phyloP scores from a whole-genome alignment of 2,113 vertebrate species.

The Psilopsiagon aurifrons region DNA sequence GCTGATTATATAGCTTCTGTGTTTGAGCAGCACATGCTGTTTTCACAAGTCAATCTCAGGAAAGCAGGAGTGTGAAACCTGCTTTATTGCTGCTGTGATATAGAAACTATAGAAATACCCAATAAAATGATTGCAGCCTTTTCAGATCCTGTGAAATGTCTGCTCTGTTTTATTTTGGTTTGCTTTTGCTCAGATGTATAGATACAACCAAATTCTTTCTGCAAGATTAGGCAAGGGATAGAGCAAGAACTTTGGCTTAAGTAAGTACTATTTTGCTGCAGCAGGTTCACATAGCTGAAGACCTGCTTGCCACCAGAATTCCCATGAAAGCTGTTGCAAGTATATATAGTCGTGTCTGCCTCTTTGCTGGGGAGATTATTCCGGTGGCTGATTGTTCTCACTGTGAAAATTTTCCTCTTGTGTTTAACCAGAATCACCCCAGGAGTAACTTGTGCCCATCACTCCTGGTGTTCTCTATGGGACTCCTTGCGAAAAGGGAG shows the following conservation, averaged over 20 bases:
- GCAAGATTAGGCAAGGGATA: not conserved
- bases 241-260: not conserved
- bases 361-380: not conserved
- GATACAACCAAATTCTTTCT: not conserved
- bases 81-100: not conserved
- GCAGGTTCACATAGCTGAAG: not conserved
- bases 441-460: not conserved
- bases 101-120: not conserved
- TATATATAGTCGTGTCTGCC: not conserved
- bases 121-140: not conserved
- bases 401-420: not conserved
- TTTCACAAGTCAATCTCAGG: not conserved
- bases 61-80: not conserved
- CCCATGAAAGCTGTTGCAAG: not conserved
- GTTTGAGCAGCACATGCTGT: not conserved
- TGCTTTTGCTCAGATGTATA: not conserved
- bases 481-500: not conserved
- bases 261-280: fast-evolving
- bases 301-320: not conserved
- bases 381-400: not conserved
- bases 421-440: not conserved
- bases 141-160: not conserved
- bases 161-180: not conserved
- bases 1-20: not conserved
- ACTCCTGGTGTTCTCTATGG: not conserved